Evolutionary conservation across 2,888 invertebrate species (phyloP).

Genomic region (Rotaria socialis): DNA sequence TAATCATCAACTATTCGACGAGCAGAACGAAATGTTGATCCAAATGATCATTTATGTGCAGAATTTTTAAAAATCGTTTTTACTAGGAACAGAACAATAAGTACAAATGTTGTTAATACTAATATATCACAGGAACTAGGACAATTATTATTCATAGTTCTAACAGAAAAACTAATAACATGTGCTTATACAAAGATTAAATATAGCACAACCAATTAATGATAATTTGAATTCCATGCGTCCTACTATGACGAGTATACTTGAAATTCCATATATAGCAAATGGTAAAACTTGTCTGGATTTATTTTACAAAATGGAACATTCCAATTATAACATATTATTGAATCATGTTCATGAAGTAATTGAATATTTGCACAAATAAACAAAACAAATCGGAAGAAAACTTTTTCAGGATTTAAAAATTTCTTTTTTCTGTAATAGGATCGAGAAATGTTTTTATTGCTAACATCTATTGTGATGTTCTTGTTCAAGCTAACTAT

Average conservation of each 20-base stretch:
- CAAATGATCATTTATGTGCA: too few species aligned
- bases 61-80: too few species aligned
- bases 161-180: slow-evolving; percentile 48
- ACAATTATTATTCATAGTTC: too few species aligned
- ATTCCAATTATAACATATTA: slow-evolving; percentile 68
- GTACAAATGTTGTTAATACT: too few species aligned
- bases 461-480: slow-evolving; percentile 87
- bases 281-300: slow-evolving; percentile 82
- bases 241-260: slow-evolving; percentile 62
- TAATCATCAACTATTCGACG: too few species aligned
- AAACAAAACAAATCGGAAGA: slow-evolving; percentile 51
- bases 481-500: slow-evolving; percentile 80
- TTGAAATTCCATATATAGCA: slow-evolving; percentile 76
- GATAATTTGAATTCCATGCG: slow-evolving; percentile 59
- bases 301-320: slow-evolving; percentile 85
- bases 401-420: background rate
- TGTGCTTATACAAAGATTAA: slow-evolving; percentile 49
- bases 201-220: slow-evolving; percentile 49
- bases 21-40: too few species aligned
- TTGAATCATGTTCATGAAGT: slow-evolving; percentile 82
- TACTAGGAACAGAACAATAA: too few species aligned
- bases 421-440: slow-evolving; percentile 54
- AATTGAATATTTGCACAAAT: slow-evolving; percentile 78
- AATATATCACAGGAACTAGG: too few species aligned
- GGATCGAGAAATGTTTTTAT: slow-evolving; percentile 86